Conservation (phyloP, 2,113 vertebrate genomes). For the Sprattus sprattus region DNA sequence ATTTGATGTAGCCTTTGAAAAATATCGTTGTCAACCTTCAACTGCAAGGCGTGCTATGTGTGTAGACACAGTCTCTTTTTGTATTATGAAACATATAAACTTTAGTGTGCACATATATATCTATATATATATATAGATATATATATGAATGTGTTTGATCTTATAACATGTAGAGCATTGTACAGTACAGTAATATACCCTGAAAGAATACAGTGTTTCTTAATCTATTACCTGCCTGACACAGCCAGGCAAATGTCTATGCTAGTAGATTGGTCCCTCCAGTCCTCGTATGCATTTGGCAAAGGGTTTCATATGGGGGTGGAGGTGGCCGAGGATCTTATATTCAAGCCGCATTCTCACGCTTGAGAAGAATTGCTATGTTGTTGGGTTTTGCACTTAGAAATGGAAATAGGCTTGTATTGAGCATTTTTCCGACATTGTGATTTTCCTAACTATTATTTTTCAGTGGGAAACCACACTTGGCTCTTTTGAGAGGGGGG, state of each 20-base stretch:
- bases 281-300: conserved; percentile 27
- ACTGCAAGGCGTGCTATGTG: conserved; percentile 46
- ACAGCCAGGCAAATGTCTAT: conserved; percentile 26
- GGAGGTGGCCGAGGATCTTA: neutral
- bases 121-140: conserved; percentile 45
- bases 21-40: conserved; percentile 48
- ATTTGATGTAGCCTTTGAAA: conserved; percentile 47
- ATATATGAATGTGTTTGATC: conserved; percentile 60
- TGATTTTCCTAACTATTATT: neutral
- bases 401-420: neutral
- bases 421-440: neutral
- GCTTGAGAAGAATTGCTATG: neutral
- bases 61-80: conserved; percentile 62
- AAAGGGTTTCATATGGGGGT: neutral
- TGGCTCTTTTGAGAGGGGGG: neutral
- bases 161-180: conserved; percentile 55
- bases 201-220: conserved; percentile 54
- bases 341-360: neutral
- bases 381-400: neutral
- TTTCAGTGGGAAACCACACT: neutral
- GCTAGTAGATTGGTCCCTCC: conserved; percentile 26
- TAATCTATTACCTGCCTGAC: conserved; percentile 33
- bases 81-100: conserved; percentile 53
- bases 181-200: conserved; percentile 36
- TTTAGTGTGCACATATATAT: conserved; percentile 51